phyloP scores from a whole-genome alignment of 2,113 vertebrate genomes.

The Tragulus kanchil region DNA sequence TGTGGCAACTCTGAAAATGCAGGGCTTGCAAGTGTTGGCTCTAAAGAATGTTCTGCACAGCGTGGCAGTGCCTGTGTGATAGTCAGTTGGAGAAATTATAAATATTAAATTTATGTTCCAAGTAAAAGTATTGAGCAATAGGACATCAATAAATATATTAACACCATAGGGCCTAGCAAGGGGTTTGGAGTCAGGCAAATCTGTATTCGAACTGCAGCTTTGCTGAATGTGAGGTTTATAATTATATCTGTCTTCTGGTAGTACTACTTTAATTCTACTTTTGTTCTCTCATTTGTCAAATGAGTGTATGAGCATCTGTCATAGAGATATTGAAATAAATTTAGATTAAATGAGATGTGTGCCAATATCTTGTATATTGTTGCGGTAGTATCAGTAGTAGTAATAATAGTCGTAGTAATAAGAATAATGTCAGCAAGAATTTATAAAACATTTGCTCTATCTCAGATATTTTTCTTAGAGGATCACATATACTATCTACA shows the following conservation, averaged over 20 bases:
- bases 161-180: background rate
- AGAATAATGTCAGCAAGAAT: background rate
- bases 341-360: background rate
- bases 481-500: background rate
- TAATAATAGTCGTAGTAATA: background rate
- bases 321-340: background rate
- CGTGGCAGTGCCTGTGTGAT: background rate
- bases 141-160: background rate
- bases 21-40: background rate
- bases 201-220: background rate
- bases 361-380: background rate
- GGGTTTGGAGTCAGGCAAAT: background rate
- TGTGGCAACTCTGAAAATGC: background rate
- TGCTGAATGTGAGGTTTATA: background rate
- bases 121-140: background rate
- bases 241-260: background rate
- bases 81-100: background rate
- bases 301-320: background rate
- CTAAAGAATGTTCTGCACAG: background rate
- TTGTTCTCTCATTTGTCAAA: background rate
- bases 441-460: background rate
- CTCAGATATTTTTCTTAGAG: background rate
- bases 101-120: slow-evolving; percentile 4
- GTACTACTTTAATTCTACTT: background rate
- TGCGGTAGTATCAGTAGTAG: background rate